Base-by-base conservation (phyloP, 2,797 vertebrate species). In the Cacajao melanocephalus region DNA sequence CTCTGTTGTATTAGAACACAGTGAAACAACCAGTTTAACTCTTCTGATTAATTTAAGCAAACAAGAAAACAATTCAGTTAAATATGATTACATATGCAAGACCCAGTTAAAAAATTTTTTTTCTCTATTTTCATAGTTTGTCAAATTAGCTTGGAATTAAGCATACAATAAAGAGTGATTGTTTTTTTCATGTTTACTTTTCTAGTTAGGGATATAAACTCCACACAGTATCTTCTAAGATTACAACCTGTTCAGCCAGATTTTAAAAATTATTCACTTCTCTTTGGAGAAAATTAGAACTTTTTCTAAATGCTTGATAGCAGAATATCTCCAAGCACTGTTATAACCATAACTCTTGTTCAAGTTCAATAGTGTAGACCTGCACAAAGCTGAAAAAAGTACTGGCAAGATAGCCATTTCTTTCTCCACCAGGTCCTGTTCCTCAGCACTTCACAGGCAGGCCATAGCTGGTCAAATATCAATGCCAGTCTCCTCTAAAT, bases 81-180 rank as follows among this genome's bases (percentile, higher is more conserved):
- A 88, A 80, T n/a, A 39, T 19, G 41, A 58, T 39, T 72, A 86
- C 73, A 86, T 86, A 80, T 5, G 3, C 9, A 93, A 44, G 48
- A 24, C 3, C 3, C 41, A 57, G 78, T 19, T 46, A 79, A 48
- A 36, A 72, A 1, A 13, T 11, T 15, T 57, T 22, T 28, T 89
- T 55, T 3, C 41, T 76, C 28, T 55, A 13, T 20, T 82, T 13
- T 92, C 28, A 17, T 9, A 41, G 14, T 72, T 78, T 79, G 73
- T 80, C 87, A 90, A 3, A 75, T 95, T 85, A 96, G 44, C 61
- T 93, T 86, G 14, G 39, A 83, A 91, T 78, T 75, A 75, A 87
- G 12, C 58, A 24, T 30, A 55, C 36, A 50, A 81, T 78, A 94
- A 94, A 80, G 15, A 80, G 15, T 1, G 14, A 85, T 6, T 78